Base-by-base conservation (phyloP, 64 coral and sea anemone species). In the Montipora sp. region DNA sequence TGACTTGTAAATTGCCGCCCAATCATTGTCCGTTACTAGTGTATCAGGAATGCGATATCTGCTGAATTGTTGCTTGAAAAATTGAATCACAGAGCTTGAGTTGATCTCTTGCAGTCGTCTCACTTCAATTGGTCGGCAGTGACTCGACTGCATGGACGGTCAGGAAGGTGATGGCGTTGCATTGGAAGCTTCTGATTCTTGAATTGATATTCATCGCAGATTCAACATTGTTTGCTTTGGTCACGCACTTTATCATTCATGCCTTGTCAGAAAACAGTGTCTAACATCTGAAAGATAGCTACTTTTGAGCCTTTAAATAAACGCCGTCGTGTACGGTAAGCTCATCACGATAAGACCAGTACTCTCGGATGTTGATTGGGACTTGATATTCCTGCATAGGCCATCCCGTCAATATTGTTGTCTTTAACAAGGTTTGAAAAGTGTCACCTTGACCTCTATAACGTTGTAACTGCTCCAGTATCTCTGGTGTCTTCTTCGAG, bases 61-160 rank as follows among this genome's bases (percentile, higher is more conserved):
- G 19, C 77, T 67, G 27, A 91, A 83, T 11, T 84, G 80, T 55
- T 59, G 13, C 53, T 75, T 73, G 7, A 76, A 72, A 27, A 75
- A 60, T 24, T 80, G 13, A 12, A 80, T 78, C 75, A 87, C 75
- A 7, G 53, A n/a, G 11, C 7, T 69, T 7, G 91, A 78, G 0
- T 73, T 55, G 12, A 48, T 84, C 20, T 73, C 59, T 16, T 75
- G 12, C 21, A 93, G 18, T 16, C 66, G 3, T 20, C 87, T 79
- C 1, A 88, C 55, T 73, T 93, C 76, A 92, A 92, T n/a, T 86
- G 51, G 59, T 93, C 83, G 19, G 82, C 51, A 19, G 67, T 14
- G 9, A 93, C 53, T 63, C 19, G 16, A 20, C 79, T 60, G 81
- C 83, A 87, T 20, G 91, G 91, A 27, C 75, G 65, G 1, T 66